Percentiles rank a stretch among this genome's conserved stretches.
These are phyloP conservation scores for Tyria jacobaeae DNA, from an alignment of 2,888 invertebrate genomes.

Conservation along the genomic window DNA sequence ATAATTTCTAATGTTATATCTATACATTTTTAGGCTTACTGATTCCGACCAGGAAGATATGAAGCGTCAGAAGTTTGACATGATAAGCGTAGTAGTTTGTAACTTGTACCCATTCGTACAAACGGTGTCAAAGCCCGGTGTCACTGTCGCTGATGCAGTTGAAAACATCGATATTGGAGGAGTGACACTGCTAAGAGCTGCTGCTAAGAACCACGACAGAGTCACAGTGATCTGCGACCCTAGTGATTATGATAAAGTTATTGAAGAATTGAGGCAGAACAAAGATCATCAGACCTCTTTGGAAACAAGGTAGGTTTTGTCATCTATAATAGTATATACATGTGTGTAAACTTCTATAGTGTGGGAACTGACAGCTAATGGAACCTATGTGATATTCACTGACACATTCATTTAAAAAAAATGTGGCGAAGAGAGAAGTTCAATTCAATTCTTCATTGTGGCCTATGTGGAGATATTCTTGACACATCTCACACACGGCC, in stretches of 20 bases:
- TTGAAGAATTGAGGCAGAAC: constrained; percentile 89
- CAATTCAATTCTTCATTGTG: no score
- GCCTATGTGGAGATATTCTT: no score
- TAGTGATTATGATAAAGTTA: constrained; percentile 92
- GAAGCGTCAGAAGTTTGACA: constrained; percentile 91
- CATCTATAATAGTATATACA: background rate
- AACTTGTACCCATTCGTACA: constrained; percentile 98
- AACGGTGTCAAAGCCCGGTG: constrained; percentile 93
- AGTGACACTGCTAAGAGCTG: constrained; percentile 97
- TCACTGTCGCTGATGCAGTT: constrained; percentile 94
- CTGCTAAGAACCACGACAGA: constrained; percentile 98
- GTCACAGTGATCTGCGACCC: constrained; percentile 98
- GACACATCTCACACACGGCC: no score
- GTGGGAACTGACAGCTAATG: no score
- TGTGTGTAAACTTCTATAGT: no score
- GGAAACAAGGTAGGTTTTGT: constrained; percentile 88
- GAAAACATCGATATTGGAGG: constrained; percentile 99
- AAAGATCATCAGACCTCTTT: constrained; percentile 89
- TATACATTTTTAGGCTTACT: constrained; percentile 83
- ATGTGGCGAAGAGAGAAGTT: no score
- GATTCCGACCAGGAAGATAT: constrained; percentile 94
- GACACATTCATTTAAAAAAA: background rate
- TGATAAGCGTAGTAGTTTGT: constrained; percentile 96
- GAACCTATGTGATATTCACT: no score
- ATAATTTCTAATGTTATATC: background rate